Percentiles rank a stretch among this genome's conserved stretches.
These are phyloP conservation scores for Plectropomus leopardus DNA, from an alignment of 2,113 vertebrate species.

Conservation along the genomic window DNA sequence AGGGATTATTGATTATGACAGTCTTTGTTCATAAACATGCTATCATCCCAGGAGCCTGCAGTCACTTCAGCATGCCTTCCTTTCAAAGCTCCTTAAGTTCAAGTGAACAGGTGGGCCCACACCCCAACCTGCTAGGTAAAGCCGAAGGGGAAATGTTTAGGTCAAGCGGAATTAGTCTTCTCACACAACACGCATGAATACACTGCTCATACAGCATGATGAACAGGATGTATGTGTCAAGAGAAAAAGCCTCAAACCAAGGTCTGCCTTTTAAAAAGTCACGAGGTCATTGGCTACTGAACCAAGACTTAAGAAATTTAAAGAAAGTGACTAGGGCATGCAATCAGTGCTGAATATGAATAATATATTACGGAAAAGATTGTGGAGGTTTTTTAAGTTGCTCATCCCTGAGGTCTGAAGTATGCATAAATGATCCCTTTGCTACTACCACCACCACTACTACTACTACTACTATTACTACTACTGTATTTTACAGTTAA, in stretches of 20 bases:
- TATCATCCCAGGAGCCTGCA: not conserved
- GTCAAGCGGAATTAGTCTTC: not conserved
- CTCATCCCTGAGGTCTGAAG: slow-evolving; percentile 16
- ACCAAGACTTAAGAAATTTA: slow-evolving; percentile 48
- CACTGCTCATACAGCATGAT: not conserved
- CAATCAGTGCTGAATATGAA: slow-evolving; percentile 42
- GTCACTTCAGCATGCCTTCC: not conserved
- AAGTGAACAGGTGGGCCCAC: not conserved
- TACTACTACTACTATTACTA: not conserved
- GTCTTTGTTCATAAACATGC: not conserved
- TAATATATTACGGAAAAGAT: slow-evolving; percentile 44
- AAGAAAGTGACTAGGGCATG: slow-evolving; percentile 35
- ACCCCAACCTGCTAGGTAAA: not conserved
- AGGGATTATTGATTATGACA: slow-evolving; percentile 15
- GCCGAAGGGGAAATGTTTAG: not conserved
- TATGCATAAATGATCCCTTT: slow-evolving; percentile 25
- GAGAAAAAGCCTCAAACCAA: not conserved
- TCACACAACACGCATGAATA: not conserved
- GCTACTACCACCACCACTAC: slow-evolving; percentile 15
- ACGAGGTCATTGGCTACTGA: slow-evolving; percentile 51
- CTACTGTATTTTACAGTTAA: not conserved
- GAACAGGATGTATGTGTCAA: not conserved
- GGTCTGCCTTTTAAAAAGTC: slow-evolving; percentile 44
- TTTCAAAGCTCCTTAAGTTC: not conserved
- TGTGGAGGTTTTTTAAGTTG: not conserved